Evolutionary conservation across 2,797 vertebrate species (phyloP), one percentile per base, ranked within the genome.

Genomic region (Eulemur albifrons): DNA sequence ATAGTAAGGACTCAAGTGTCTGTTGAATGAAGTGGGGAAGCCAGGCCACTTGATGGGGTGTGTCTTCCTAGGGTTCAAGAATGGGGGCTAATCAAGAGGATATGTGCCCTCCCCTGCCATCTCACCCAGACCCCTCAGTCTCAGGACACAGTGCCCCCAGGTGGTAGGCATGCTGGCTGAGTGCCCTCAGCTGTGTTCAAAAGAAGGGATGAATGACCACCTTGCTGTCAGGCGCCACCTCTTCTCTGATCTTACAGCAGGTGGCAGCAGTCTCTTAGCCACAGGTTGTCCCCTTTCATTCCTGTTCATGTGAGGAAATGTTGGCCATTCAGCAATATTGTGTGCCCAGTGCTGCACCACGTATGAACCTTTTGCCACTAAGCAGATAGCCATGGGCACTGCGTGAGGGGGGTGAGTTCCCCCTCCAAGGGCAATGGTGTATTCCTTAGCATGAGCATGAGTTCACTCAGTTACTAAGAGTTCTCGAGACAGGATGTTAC

Each of bases 201-300:
- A 61, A 27, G 43, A 27, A 35, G 2, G 2, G 9, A 20, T 32
- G 84, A 32, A 7, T 25, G 43, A 25, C 40, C 1, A 1, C 25
- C 21, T 4, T 2, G 21, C 38, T 12, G 32, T n/a, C 30, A 0
- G 63, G 75, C 9, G 70, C 80, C 45, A 20, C 80, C 50, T 30
- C 25, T 61, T 35, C 88, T 9, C 45, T 5, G 7, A 61, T 10
- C 48, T 0, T 59, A 85, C 96, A 40, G 90, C 92, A 97, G 97
- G 87, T 65, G 96, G 96, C 97, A 81, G 93, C 93, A 90, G 59
- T 14, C 40, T 15, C 65, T 59, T 50, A 21, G 89, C 11, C 77
- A 23, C 52, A 27, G 20, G 20, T 75, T 52, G 23, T 13, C 23
- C 32, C 54, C 88, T 38, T 43, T 20, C 54, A 9, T 38, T 72